These are phyloP conservation scores for Hartigia nigra DNA, from an alignment of 2,888 invertebrate species.

Conservation along the genomic window DNA sequence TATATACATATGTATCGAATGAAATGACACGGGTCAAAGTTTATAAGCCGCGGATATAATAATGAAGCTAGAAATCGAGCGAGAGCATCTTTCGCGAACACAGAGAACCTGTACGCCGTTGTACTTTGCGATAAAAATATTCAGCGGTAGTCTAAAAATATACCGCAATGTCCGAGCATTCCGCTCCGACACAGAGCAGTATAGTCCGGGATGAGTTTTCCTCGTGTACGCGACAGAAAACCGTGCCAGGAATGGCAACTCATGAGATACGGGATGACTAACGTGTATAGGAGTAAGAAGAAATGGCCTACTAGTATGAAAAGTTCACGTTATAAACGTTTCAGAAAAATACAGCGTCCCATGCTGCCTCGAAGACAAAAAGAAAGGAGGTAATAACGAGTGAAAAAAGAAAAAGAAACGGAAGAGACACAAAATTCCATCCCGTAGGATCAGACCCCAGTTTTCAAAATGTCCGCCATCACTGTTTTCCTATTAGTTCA, in stretches of 20 bases:
- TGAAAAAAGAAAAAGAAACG: neutral
- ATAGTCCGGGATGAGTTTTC: slow-evolving; percentile 1
- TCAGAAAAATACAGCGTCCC: neutral
- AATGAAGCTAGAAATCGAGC: neutral
- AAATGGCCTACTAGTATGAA: neutral
- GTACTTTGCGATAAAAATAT: slow-evolving; percentile 1
- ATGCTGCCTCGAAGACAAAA: neutral
- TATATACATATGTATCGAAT: neutral
- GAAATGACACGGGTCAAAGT: neutral
- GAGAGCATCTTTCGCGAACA: neutral
- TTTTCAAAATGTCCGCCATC: neutral
- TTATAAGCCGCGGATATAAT: neutral
- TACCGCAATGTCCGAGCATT: neutral
- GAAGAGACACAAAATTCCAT: neutral
- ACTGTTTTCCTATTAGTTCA: neutral
- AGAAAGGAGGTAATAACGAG: neutral
- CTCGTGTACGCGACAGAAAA: neutral
- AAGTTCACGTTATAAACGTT: too few species aligned
- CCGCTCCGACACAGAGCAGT: neutral
- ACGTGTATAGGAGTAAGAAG: neutral
- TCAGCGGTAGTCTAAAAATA: neutral
- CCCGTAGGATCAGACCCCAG: neutral
- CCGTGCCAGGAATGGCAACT: neutral
- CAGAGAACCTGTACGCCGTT: neutral
- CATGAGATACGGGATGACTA: neutral